Base-by-base conservation (phyloP, 1,140 invertebrate species). In the Triops cancriformis region DNA sequence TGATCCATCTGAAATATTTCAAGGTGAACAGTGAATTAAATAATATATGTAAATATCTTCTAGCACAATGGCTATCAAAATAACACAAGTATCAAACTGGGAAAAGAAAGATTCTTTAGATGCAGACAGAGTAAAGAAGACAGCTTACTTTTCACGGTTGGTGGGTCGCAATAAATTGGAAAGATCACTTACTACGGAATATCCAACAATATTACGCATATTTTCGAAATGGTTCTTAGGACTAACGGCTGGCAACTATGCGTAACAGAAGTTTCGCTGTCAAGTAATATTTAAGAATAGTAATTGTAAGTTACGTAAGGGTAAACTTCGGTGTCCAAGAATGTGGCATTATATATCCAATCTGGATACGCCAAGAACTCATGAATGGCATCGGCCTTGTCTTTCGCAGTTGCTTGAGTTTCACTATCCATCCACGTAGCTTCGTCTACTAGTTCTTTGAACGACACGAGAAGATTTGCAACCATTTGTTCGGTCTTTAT, bases 331-430 rank as follows among this genome's bases (percentile, higher is more conserved):
- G 80, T 74, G 43, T 87, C 84, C 10, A 91, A 80, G 72, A 84
- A 84, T 3, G 86, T 84, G 31, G 86, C 82, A 81, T 91, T 87
- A 2, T 85, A 82, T 37, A 90, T 87, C 83, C 88, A 89, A 41
- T 89, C 86, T 11, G 90, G 90, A 82, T 89, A 92, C 26, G 90
- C 91, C 80, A 92, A 88, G 80, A 90, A 87, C 75, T 88, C 85
- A 27, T 84, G 84, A 82, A 92, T 89, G 28, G 83, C 79, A n/a
- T 85, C 79, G 11, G 86, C 86, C 84, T 92, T 92, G 51, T 88
- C 85, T 79, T 84, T 83, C 1, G 90, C 89, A 2, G 86, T 85
- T 10, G 80, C 51, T 82, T 86, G 86, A 0, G 90, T 90, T 18
- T 83, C 82, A 3, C 85, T 81, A 79, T 90, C 87, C 87, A 92